Conservation (phyloP, 2,113 vertebrate genomes). For the Gorilla gorilla region DNA sequence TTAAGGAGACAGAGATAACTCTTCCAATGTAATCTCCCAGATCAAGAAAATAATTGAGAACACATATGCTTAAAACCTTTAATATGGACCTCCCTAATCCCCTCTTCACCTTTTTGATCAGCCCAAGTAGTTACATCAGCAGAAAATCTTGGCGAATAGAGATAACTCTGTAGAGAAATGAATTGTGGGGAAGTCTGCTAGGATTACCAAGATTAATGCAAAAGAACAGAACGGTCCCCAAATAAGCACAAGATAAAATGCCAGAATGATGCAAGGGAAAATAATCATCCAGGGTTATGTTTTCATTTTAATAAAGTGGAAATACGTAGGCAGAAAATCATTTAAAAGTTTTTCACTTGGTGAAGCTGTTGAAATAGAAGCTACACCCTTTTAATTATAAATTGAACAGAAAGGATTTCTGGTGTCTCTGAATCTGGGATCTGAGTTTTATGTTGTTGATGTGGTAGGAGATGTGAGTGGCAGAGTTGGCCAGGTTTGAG, state of each 20-base stretch:
- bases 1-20: conserved; percentile 55
- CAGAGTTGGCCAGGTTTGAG: not conserved
- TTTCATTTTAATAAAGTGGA: conserved; percentile 63
- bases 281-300: not conserved
- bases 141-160: conserved; percentile 68
- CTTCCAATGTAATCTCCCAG: conserved; percentile 64
- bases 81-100: conserved; percentile 49
- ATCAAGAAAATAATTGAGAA: conserved; percentile 66
- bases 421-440: conserved; percentile 19
- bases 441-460: not conserved
- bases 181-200: conserved; percentile 31
- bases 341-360: conserved; percentile 12
- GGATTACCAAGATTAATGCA: conserved; percentile 65
- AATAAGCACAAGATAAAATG: conserved; percentile 40
- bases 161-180: conserved; percentile 43
- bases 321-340: conserved; percentile 37
- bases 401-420: not conserved
- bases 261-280: not conserved
- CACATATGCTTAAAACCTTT: conserved; percentile 54
- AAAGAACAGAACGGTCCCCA: conserved; percentile 40
- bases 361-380: conserved; percentile 43
- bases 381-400: conserved; percentile 44
- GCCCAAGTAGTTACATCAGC: conserved; percentile 29
- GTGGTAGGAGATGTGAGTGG: not conserved
- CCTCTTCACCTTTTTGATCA: conserved; percentile 64